Evolutionary conservation across 2,797 vertebrate genomes (phyloP).

Genomic region (Columba guinea): DNA sequence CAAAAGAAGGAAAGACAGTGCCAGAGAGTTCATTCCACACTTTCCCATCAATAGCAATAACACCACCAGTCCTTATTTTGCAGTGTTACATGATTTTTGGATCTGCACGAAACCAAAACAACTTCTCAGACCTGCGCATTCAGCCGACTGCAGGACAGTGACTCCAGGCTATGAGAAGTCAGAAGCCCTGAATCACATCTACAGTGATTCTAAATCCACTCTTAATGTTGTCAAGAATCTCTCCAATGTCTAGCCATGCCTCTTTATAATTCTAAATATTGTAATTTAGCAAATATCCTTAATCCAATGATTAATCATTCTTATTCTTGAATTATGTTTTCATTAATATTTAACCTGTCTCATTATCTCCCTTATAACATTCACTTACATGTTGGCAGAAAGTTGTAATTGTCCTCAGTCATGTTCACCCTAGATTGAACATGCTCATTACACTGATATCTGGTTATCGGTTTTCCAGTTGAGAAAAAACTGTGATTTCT

Average conservation of each 20-base stretch:
- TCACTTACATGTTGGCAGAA: background rate
- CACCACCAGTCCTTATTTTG: background rate
- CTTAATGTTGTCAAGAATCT: background rate
- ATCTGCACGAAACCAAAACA: background rate
- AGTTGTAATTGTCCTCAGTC: background rate
- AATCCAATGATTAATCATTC: background rate
- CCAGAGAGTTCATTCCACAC: background rate
- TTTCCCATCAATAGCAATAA: background rate
- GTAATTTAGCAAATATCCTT: background rate
- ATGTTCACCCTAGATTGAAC: background rate
- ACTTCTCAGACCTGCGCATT: background rate
- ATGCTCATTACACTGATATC: background rate
- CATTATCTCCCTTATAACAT: background rate
- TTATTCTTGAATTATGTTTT: background rate
- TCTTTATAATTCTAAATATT: background rate
- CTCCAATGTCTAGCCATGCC: background rate
- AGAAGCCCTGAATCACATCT: background rate
- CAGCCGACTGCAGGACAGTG: background rate
- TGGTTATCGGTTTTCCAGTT: background rate
- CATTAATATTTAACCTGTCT: constrained; percentile 8
- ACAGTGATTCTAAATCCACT: background rate
- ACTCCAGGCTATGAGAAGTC: fast-evolving
- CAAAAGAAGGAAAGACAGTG: background rate
- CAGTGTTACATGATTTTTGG: background rate
- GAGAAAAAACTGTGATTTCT: background rate